Evolutionary conservation across 2,113 vertebrate species (phyloP), one percentile per base, ranked within the genome.

Genomic region (Eidolon helvum): DNA sequence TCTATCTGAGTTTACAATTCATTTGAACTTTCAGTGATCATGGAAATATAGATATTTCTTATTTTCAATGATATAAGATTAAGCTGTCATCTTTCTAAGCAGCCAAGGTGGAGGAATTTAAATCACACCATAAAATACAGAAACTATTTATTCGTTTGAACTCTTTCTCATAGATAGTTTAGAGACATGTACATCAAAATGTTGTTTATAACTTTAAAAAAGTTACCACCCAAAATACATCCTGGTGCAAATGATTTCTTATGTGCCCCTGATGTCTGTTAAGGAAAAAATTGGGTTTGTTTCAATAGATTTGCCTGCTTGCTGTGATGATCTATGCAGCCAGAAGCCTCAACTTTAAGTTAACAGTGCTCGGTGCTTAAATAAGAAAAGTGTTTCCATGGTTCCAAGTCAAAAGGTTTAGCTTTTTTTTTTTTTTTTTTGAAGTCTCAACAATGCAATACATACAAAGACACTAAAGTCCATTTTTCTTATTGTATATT

Each of bases 21-120:
- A 93, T 91, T 35, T 98, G 87, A 98, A 97, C 72, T 96, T 90
- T 30, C 66, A 80, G 43, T 90, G 80, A 98, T 96, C 78, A 71
- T 1, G 14, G 82, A 97, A 97, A 68, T 93, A 65, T 1, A 95
- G 45, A 78, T 92, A 95, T 87, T 26, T 65, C 33, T 91, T 83
- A 72, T 72, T 92, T 96, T 96, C 83, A 74, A 14, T 80, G 55
- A 95, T 61, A 92, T n/a, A 72, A 97, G 95, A 98, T 94, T 83
- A 93, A 98, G 68, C 57, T 97, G 68, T 97, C 97, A 96, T 75
- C 94, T 75, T 15, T 50, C 91, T 97, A 96, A 78, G 83, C 53
- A 96, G 96, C 50, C 61, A 82, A 94, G 45, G 43, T 87, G 28
- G 78, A 86, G 78, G 71, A 97, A 97, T 97, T 97, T 98, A 98